Percentiles rank a stretch among this genome's conserved stretches.
Conservation (phyloP, 1,140 invertebrate species). For the Drosophila yakuba region DNA sequence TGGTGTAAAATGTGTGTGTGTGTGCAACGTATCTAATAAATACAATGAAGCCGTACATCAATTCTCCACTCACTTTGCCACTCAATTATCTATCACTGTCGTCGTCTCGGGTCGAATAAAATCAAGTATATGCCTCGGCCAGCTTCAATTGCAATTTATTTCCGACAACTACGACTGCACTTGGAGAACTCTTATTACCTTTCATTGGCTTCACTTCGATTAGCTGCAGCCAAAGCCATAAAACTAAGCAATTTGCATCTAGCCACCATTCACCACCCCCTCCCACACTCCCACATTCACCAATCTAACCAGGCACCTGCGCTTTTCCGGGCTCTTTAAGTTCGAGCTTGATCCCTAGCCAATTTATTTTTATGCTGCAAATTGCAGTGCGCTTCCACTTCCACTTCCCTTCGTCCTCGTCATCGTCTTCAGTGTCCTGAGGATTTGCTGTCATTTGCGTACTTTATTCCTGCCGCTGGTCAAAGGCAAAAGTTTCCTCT, state of each 20-base stretch:
- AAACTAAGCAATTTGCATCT: slow-evolving; percentile 62
- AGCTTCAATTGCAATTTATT: slow-evolving; percentile 34
- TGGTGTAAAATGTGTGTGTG: not conserved
- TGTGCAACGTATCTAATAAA: slow-evolving; percentile 26
- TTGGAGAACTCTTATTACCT: slow-evolving; percentile 42
- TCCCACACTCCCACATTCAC: not conserved
- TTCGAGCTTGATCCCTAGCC: slow-evolving; percentile 59
- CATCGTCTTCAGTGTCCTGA: slow-evolving; percentile 39
- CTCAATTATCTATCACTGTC: slow-evolving; percentile 25
- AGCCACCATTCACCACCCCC: not conserved
- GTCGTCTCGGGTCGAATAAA: slow-evolving; percentile 21
- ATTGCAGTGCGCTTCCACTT: slow-evolving; percentile 37
- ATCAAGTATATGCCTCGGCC: slow-evolving; percentile 14
- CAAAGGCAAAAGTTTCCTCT: slow-evolving; percentile 71
- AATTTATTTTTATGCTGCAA: slow-evolving; percentile 73
- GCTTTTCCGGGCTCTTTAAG: slow-evolving; percentile 21
- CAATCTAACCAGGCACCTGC: not conserved
- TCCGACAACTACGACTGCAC: slow-evolving; percentile 19
- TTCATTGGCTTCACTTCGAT: slow-evolving; percentile 61
- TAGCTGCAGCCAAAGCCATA: slow-evolving; percentile 54
- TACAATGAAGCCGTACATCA: slow-evolving; percentile 30
- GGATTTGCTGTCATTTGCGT: slow-evolving; percentile 78
- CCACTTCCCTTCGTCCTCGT: slow-evolving; percentile 13
- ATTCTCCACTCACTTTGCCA: slow-evolving; percentile 3
- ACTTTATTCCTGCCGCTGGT: slow-evolving; percentile 40